Evolutionary conservation across 2,797 vertebrate genomes (phyloP).

Genomic region (Oryzias sinensis): DNA sequence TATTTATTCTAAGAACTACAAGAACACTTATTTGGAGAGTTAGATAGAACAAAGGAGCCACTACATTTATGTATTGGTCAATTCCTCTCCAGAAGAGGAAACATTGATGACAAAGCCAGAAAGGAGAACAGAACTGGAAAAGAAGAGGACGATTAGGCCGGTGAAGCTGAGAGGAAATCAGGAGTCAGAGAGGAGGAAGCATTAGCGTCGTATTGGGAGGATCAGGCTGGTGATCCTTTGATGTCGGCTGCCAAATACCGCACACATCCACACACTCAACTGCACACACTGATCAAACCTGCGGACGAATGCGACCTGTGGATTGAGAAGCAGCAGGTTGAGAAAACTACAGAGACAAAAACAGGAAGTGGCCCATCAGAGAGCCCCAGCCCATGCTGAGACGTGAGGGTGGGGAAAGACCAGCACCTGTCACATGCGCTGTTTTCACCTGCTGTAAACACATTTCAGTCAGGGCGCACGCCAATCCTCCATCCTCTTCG

Average conservation of each 20-base stretch:
- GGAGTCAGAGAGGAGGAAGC: conserved; percentile 26
- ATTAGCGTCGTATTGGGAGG: conserved; percentile 37
- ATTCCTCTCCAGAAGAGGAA: no score
- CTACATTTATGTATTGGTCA: no score
- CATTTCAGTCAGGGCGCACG: neutral
- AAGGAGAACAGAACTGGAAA: neutral
- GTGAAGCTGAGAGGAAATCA: conserved; percentile 24
- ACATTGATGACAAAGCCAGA: neutral
- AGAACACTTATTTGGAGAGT: no score
- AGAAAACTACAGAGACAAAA: conserved; percentile 42
- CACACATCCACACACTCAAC: conserved; percentile 7
- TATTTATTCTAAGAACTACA: no score
- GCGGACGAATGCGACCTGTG: conserved; percentile 35
- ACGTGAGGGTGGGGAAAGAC: conserved; percentile 6
- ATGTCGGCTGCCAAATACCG: conserved; percentile 31
- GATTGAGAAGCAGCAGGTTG: conserved; percentile 42
- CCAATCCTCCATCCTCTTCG: neutral
- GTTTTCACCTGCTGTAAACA: neutral
- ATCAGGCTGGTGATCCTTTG: conserved; percentile 44
- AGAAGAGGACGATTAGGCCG: neutral
- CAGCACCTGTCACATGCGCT: conserved; percentile 10
- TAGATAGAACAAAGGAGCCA: no score
- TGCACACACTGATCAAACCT: conserved; percentile 7
- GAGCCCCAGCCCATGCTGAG: conserved; percentile 11
- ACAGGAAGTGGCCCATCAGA: conserved; percentile 45